These are phyloP conservation scores for Tachyglossus aculeatus DNA, from an alignment of 2,797 vertebrate species.

Conservation along the genomic window DNA sequence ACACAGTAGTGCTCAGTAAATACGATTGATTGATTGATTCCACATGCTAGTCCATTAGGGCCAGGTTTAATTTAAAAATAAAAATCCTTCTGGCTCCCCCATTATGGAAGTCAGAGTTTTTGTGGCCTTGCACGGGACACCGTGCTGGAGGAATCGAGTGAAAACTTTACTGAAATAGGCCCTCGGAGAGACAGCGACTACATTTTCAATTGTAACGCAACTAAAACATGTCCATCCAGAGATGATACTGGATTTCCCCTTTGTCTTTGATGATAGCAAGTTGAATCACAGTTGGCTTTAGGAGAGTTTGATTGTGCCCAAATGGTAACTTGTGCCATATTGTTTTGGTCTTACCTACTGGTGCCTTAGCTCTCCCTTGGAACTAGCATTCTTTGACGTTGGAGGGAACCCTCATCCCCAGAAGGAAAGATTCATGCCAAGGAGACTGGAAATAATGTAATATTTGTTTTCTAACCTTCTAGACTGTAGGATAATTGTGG, in stretches of 20 bases:
- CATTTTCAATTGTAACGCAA: not conserved
- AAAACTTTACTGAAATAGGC: not conserved
- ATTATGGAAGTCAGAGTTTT: not conserved
- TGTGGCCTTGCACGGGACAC: not conserved
- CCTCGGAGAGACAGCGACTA: not conserved
- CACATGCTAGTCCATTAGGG: not conserved
- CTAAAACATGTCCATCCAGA: not conserved
- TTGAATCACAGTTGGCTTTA: not conserved
- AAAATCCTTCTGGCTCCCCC: not conserved
- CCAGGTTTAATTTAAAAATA: not conserved
- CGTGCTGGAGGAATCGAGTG: not conserved
- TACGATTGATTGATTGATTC: too few species aligned
- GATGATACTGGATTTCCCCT: fast-evolving
- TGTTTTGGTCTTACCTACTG: not conserved
- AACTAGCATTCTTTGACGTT: too few species aligned
- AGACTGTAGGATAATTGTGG: not conserved
- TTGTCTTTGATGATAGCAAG: not conserved
- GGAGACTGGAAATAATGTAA: too few species aligned
- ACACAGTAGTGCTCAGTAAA: too few species aligned
- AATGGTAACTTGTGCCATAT: not conserved
- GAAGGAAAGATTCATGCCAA: too few species aligned
- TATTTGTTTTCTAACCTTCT: too few species aligned
- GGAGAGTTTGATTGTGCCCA: not conserved
- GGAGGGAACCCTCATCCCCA: too few species aligned
- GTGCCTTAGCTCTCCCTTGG: too few species aligned